Evolutionary conservation across 1,140 invertebrate genomes (phyloP), one percentile per base, ranked within the genome.

Genomic region (Drosophila willistoni): DNA sequence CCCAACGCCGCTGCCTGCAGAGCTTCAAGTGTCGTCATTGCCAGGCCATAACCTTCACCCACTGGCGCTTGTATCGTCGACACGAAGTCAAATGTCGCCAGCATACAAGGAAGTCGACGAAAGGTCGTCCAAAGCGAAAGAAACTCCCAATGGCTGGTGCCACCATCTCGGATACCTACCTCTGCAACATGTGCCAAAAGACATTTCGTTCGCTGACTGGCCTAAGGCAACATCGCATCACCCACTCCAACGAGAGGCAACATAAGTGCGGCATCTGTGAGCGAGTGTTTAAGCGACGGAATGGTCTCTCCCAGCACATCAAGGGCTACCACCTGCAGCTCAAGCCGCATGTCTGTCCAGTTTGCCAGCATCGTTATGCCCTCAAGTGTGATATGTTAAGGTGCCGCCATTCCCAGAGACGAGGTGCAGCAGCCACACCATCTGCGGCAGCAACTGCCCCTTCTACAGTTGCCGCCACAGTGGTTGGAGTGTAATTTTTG

Each of bases 351-450:
- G 65, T 75, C 34, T 92, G 91, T 80, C 68, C 76, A 4, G 81
- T 90, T 22, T 92, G 91, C 54, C 77, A 82, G 70, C 89, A 91
- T 59, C 59, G 76, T 36, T 92, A 90, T 70, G 90, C 91, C 25
- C 73, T 92, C 36, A 92, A 92, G 73, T 81, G 91, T 60, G 91
- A 92, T 76, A 91, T 92, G 90, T 57, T 91, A 36, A 77, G 91
- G 17, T 92, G 91, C 66, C 82, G 81, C 33, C 91, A 92, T 34
- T 90, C 86, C 4, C 84, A 77, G 44, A 64, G 84, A 7, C 73
- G 77, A 9, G 64, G 67, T 12, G 64, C 13, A 64, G 3, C 25
- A 29, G 39, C 42, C 14, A 17, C 42, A 44, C 5, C 1, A 44
- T 17, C 42, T 1, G 14, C n/a, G 42, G n/a, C 42, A 44, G 42